A percentile compares a stretch with the other conserved stretches of the same genome.
Conservation (phyloP, 2,888 invertebrate genomes). For the Elegia similella region DNA sequence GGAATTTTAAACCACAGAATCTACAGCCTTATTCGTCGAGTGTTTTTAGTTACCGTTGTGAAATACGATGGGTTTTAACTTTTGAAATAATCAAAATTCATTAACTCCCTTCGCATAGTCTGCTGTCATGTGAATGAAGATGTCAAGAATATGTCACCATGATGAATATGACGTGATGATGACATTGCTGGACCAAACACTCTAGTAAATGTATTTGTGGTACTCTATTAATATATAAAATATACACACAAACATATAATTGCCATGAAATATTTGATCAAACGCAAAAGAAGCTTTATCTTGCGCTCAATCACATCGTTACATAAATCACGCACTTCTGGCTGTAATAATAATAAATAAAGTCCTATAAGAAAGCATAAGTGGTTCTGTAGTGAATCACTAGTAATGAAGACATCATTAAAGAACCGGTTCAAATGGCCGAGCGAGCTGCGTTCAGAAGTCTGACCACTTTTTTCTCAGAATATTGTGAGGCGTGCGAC, state of each 20-base stretch:
- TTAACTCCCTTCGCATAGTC: no score
- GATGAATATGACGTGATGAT: no score
- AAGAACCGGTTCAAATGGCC: slow-evolving; percentile 63
- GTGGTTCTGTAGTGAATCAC: slow-evolving; percentile 59
- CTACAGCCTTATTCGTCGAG: no score
- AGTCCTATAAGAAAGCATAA: slow-evolving; percentile 39
- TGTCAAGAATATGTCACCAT: no score
- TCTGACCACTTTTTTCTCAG: slow-evolving; percentile 41
- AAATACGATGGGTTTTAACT: no score
- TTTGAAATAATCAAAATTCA: no score
- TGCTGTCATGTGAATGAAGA: no score
- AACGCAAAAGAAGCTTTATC: background rate
- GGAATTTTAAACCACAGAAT: no score
- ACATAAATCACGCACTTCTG: slow-evolving; percentile 6
- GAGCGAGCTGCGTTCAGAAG: slow-evolving; percentile 41
- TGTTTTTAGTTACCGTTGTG: no score
- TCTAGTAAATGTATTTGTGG: no score
- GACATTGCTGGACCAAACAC: no score
- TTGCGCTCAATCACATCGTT: slow-evolving; percentile 17
- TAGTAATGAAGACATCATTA: slow-evolving; percentile 75
- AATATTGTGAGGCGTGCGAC: slow-evolving; percentile 27
- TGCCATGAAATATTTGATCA: background rate
- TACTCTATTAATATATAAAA: no score
- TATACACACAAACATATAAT: background rate
- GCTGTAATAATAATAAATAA: slow-evolving; percentile 34